Conservation (phyloP, 2,113 vertebrate genomes). For the Toxotes jaculatrix region DNA sequence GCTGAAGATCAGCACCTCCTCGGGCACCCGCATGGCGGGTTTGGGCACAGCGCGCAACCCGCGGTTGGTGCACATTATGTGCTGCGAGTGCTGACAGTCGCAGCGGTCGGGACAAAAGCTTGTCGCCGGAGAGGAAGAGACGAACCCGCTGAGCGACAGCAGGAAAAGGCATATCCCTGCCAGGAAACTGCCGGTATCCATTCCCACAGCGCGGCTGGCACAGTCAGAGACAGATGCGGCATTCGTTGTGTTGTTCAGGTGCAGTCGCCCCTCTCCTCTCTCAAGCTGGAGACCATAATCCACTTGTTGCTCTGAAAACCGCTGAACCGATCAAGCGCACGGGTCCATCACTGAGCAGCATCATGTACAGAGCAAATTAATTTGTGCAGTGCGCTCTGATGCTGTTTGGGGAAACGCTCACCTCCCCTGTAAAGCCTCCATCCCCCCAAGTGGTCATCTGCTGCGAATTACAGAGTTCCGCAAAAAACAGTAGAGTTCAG, state of each 20-base stretch:
- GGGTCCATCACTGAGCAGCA: conserved; percentile 31
- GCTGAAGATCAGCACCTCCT: conserved; percentile 90
- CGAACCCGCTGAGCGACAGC: conserved; percentile 65
- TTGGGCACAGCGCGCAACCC: conserved; percentile 90
- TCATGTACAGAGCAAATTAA: conserved; percentile 26
- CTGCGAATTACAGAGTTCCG: conserved; percentile 79
- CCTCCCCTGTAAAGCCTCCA: conserved; percentile 69
- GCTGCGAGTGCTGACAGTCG: conserved; percentile 93
- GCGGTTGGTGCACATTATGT: conserved; percentile 93
- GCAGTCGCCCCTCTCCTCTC: conserved; percentile 45
- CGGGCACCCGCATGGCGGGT: conserved; percentile 75
- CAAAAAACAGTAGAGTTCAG: conserved; percentile 43
- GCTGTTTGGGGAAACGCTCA: conserved; percentile 61
- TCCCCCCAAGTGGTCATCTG: conserved; percentile 85
- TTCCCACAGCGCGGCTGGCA: conserved; percentile 53
- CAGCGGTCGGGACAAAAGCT: conserved; percentile 91
- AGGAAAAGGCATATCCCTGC: conserved; percentile 79
- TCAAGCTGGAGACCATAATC: conserved; percentile 56
- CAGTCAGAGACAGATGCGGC: conserved; percentile 25
- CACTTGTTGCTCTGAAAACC: conserved; percentile 28
- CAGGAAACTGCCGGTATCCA: conserved; percentile 62
- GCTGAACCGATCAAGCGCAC: not conserved
- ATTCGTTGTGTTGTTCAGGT: conserved; percentile 67
- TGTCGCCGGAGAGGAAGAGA: conserved; percentile 58
- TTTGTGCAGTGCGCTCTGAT: conserved; percentile 53